These are phyloP conservation scores for Cetonia aurata DNA, from an alignment of 2,888 invertebrate species.

Conservation along the genomic window DNA sequence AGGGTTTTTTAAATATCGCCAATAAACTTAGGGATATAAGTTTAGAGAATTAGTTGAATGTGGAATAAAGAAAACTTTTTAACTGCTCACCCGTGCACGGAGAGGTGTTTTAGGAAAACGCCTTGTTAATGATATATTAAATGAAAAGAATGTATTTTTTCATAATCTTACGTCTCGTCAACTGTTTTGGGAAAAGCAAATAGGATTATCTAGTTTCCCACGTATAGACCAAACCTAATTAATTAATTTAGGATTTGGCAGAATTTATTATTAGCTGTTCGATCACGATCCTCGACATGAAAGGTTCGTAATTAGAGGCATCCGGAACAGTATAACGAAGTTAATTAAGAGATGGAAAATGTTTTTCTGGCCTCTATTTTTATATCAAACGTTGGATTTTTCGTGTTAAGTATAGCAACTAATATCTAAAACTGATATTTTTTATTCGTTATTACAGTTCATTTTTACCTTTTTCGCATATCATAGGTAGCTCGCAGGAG, in stretches of 20 bases:
- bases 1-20: no score
- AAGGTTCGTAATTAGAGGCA: constrained; percentile 25
- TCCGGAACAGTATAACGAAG: constrained; percentile 18
- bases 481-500: no score
- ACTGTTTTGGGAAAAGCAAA: constrained; percentile 6
- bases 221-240: constrained; percentile 11
- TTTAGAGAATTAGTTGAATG: no score
- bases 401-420: background rate
- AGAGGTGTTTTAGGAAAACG: no score
- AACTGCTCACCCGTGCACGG: no score
- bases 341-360: constrained; percentile 9
- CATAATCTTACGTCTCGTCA: background rate
- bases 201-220: constrained; percentile 10
- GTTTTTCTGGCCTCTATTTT: constrained; percentile 7
- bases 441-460: no score
- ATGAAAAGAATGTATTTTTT: background rate
- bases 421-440: no score
- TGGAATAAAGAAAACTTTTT: no score
- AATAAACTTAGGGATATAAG: no score
- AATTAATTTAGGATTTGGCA: constrained; percentile 21
- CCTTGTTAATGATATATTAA: no score
- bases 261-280: constrained; percentile 29
- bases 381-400: background rate
- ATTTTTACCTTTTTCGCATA: background rate
- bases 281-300: constrained; percentile 16